Evolutionary conservation across 2,797 vertebrate genomes (phyloP).

Genomic region (Coregonus ussuriensis): DNA sequence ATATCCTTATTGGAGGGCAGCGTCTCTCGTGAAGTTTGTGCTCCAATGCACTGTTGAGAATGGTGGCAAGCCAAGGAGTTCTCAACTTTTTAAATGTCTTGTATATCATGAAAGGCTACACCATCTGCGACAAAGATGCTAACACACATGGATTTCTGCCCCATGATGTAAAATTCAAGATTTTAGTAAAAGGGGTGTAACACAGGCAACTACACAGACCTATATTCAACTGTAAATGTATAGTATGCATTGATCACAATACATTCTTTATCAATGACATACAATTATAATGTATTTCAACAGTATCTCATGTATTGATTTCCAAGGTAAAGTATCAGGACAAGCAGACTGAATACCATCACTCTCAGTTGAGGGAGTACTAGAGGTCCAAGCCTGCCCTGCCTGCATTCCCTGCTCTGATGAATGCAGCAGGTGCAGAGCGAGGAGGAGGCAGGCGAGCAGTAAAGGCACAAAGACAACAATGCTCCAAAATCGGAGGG

Average conservation of each 20-base stretch:
- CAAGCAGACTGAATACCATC: slow-evolving; percentile 6
- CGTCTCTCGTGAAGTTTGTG: neutral
- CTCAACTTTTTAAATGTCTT: neutral
- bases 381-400: slow-evolving; percentile 14
- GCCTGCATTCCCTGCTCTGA: slow-evolving; percentile 19
- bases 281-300: neutral
- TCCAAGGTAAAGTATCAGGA: neutral
- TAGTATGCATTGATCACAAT: neutral
- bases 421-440: slow-evolving; percentile 72
- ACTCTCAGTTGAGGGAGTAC: slow-evolving; percentile 15
- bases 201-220: neutral
- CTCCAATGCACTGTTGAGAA: neutral
- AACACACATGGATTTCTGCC: neutral
- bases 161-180: neutral
- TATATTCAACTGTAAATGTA: neutral
- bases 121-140: neutral
- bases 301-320: neutral
- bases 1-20: neutral
- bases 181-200: neutral
- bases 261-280: neutral
- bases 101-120: neutral
- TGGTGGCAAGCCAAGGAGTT: neutral
- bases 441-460: slow-evolving; percentile 15
- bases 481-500: slow-evolving; percentile 56
- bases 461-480: slow-evolving; percentile 66